Evolutionary conservation across 2,797 vertebrate species (phyloP), one percentile per base, ranked within the genome.

Genomic region (Coreius guichenoti): DNA sequence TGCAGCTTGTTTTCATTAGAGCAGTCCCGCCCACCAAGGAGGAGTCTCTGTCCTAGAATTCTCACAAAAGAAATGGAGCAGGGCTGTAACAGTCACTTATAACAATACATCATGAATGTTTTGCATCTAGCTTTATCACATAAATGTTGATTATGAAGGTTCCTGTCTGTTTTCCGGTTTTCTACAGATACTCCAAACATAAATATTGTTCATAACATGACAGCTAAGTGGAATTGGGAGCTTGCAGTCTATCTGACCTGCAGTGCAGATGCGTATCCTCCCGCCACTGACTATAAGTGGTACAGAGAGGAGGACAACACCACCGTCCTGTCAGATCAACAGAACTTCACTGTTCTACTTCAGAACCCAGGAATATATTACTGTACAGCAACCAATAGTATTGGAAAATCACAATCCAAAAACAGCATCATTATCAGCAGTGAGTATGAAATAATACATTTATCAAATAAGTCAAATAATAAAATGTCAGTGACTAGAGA

Each of bases 181-280:
- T 29, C 33, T 29, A 73, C 72, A 95, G 95, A 94, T 89, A 85
- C n/a, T 65, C 95, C 93, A 58, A 91, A 70, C 13, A 63, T 87
- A 49, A 80, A 17, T 0, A 87, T 95, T 78, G 49, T 70, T 23
- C 65, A 5, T 0, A 90, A 89, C 76, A 79, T 80, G 6, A 89
- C 58, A 4, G 70, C 39, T 85, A 0, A 43, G 2, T 0, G 0
- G 11, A 54, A 87, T 0, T 77, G 81, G 7, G 54, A 0, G 0
- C 1, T 26, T 1, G 86, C 43, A n/a, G 91, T 94, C 39, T 39
- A 0, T 0, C 88, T 95, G 89, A 92, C 3, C 73, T 95, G 95
- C 87, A 89, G 4, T 76, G 90, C 88, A 86, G 47, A 84, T 8
- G 69, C 88, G 70, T 78, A 87, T 70, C 95, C 94, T 16, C 1